Evolutionary conservation across 2,113 vertebrate genomes (phyloP).

Genomic region (Plotosus lineatus): DNA sequence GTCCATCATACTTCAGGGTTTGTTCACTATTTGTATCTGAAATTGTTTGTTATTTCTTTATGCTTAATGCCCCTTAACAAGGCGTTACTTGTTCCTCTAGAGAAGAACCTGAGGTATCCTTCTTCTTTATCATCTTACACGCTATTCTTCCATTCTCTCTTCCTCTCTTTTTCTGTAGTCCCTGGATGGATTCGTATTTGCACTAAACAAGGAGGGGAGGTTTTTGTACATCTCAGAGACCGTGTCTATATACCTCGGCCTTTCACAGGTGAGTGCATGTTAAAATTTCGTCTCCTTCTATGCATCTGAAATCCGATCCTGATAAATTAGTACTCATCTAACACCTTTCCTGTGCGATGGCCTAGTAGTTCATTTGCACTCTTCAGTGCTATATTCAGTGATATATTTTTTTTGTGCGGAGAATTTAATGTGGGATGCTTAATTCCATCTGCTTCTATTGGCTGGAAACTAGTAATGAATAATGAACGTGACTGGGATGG

Average conservation of each 20-base stretch:
- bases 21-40: constrained; percentile 19
- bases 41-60: constrained; percentile 36
- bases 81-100: constrained; percentile 27
- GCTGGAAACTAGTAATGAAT: constrained; percentile 61
- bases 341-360: constrained; percentile 64
- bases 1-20: not conserved
- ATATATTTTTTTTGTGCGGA: constrained; percentile 58
- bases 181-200: constrained; percentile 99
- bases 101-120: constrained; percentile 13
- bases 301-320: constrained; percentile 62
- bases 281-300: constrained; percentile 19
- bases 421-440: constrained; percentile 42
- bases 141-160: constrained; percentile 13
- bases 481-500: constrained; percentile 61
- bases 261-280: constrained; percentile 90
- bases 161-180: constrained; percentile 75
- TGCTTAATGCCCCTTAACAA: constrained; percentile 24
- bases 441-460: constrained; percentile 42
- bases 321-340: constrained; percentile 68
- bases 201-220: constrained; percentile 99
- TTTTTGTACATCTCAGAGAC: constrained; percentile 99
- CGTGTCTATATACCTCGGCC: constrained; percentile 98
- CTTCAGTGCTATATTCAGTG: constrained; percentile 51
- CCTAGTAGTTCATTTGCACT: constrained; percentile 62
- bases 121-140: constrained; percentile 23